Evolutionary conservation across 2,888 invertebrate genomes (phyloP), one percentile per base, ranked within the genome.

Genomic region (Watsonalla cultraria): DNA sequence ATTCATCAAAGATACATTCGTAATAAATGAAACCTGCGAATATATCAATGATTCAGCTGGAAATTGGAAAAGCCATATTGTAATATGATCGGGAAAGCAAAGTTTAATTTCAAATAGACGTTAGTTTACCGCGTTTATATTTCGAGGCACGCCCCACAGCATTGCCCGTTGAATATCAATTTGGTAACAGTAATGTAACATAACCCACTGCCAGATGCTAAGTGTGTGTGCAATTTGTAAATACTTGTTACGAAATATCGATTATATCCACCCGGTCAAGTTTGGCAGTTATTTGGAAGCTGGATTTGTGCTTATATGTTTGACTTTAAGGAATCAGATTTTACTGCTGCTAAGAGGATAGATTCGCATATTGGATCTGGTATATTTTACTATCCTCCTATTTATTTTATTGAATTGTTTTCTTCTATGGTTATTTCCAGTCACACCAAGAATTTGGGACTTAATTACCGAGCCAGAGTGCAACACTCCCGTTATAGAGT

Each of bases 111-210:
- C 66, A 67, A 68, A 74, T 72, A 70, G 64, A 61, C 61, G 68
- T 61, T 65, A 64, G 72, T 75, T 66, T 69, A 59, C 61, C 60
- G 64, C 69, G 73, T 73, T 80, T 78, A 75, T 71, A 71, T 76
- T 76, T 69, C 75, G 60, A 67, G 68, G 72, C 79, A 80, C 76
- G 78, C 64, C 58, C 66, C 56, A 51, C 52, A 60, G 62, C 61
- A 66, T 55, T 73, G 80, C 74, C 66, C 55, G 68, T 68, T 74
- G 82, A 82, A 82, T 83, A 80, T 76, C 78, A 83, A 83, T 79
- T 80, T 75, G 72, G 64, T 62, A 73, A 70, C 69, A 65, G 57
- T 62, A 56, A 63, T 54, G 59, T 52, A 52, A 62, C 58, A 59
- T 54, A 47, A 46, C 51, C 52, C 50, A 58, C 46, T 55, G 62